phyloP scores from a whole-genome alignment of 2,113 vertebrate genomes.

The Tor tambroides region DNA sequence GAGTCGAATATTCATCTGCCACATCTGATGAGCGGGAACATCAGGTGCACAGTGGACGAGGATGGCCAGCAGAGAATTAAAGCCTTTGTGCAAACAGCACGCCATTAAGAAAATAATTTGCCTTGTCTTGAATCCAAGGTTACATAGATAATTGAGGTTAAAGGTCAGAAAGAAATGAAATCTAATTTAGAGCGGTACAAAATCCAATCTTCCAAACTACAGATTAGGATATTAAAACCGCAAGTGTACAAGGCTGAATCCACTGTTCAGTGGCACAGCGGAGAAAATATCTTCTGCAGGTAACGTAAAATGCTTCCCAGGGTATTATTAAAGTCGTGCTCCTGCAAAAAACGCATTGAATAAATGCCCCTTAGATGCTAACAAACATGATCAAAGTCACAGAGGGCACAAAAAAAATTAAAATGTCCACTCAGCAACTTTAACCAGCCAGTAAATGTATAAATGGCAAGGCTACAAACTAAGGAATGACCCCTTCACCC shows the following conservation, averaged over 20 bases:
- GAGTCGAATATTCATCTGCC: slow-evolving; percentile 10
- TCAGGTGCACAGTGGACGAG: slow-evolving; percentile 7
- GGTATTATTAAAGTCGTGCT: background rate
- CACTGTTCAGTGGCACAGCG: background rate
- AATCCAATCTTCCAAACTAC: slow-evolving; percentile 24
- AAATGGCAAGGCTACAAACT: slow-evolving; percentile 4
- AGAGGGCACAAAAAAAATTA: background rate
- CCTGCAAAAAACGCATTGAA: background rate
- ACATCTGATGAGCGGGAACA: slow-evolving; percentile 7
- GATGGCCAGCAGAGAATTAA: background rate
- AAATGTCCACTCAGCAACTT: background rate
- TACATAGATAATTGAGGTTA: slow-evolving; percentile 51
- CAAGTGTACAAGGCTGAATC: background rate
- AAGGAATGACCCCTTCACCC: slow-evolving; percentile 23
- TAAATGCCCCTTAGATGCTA: slow-evolving; percentile 12
- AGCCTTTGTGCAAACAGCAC: slow-evolving; percentile 31
- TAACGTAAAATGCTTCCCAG: background rate
- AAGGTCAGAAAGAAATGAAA: slow-evolving; percentile 36
- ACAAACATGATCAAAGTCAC: slow-evolving; percentile 8
- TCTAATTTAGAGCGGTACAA: slow-evolving; percentile 38
- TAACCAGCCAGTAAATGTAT: background rate
- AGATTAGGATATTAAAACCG: slow-evolving; percentile 34
- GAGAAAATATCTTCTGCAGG: background rate
- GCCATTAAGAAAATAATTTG: slow-evolving; percentile 5
- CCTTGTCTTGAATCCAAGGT: slow-evolving; percentile 33